Base-by-base conservation (phyloP, 2,113 vertebrate genomes). In the Anas platyrhynchos region DNA sequence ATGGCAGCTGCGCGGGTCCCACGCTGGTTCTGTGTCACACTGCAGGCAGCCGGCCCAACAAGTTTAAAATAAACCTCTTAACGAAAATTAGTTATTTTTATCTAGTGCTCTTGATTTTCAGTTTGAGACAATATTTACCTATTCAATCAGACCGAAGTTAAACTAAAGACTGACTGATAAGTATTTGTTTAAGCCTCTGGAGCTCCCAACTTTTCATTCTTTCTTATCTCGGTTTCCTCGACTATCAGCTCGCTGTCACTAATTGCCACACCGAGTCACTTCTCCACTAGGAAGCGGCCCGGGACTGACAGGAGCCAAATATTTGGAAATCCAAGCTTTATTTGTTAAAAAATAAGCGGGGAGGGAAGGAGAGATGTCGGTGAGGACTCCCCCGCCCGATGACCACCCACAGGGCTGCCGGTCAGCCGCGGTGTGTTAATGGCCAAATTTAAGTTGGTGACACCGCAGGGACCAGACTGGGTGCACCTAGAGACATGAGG, bases 81-180 rank as follows among this genome's bases (percentile, higher is more conserved):
- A 76, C 56, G 46, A 87, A 83, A 90, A 78, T 48, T 65, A 9
- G 36, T 59, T 84, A 55, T 87, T 92, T 95, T 89, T 76, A 84
- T 63, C 54, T 52, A 80, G 44, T 59, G 58, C 41, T 93, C 77
- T 92, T 67, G 56, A 48, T 94, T 91, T 94, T 75, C 79, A 84
- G 15, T 48, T 89, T 82, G 29, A 87, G 63, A 21, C 63, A 93
- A 89, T 94, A 93, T 97, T 97, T 94, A 62, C 69, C 66, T 87
- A 61, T 73, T 79, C 74, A 89, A 69, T 94, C 41, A 72, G 29
- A n/a, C 41, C 6, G 2, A 86, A 76, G 86, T 82, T 92, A 93
- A 95, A 94, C 77, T 77, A 85, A 91, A 92, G 68, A 61, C 43
- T 83, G 73, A 56, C 61, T 91, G 29, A 52, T 79, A 96, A 92